Evolutionary conservation across 1,140 invertebrate genomes (phyloP).

Genomic region (Ceratina calcarata): DNA sequence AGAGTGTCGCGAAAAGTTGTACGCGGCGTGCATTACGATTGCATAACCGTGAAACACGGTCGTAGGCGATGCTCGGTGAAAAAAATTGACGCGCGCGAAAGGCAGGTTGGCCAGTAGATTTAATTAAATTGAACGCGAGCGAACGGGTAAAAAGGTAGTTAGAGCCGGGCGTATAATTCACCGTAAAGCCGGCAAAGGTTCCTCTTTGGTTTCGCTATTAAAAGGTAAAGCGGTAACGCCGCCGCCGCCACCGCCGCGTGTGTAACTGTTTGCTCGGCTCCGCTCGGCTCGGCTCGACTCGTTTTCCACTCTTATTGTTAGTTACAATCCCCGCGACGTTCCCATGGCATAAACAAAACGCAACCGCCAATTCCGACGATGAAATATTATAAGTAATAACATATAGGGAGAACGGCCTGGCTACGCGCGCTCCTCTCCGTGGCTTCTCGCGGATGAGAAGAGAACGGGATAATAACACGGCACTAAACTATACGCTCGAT

Average conservation of each 20-base stretch:
- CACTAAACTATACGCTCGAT: conserved; percentile 80
- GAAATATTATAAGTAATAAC: conserved; percentile 82
- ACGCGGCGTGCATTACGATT: conserved; percentile 39
- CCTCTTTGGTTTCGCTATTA: neutral
- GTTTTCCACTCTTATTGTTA: conserved; percentile 64
- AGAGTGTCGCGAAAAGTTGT: neutral
- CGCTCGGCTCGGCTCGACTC: conserved; percentile 31
- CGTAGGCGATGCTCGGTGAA: conserved; percentile 22
- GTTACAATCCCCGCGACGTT: conserved; percentile 75
- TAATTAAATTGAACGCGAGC: conserved; percentile 56
- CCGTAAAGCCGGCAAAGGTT: conserved; percentile 37
- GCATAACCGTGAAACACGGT: conserved; percentile 47
- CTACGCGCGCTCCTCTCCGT: conserved; percentile 27
- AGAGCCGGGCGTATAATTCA: conserved; percentile 31
- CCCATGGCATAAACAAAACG: conserved; percentile 81
- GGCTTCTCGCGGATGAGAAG: conserved; percentile 45
- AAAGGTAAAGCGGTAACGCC: conserved; percentile 9
- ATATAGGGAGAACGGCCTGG: conserved; percentile 67
- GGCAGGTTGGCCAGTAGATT: conserved; percentile 14
- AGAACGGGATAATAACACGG: conserved; percentile 80
- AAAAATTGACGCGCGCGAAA: conserved; percentile 44
- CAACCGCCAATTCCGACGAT: conserved; percentile 81
- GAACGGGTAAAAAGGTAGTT: conserved; percentile 36
- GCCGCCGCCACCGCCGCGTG: neutral
- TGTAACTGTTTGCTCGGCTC: neutral